phyloP scores from a whole-genome alignment of 2,888 invertebrate genomes.

The Mermis nigrescens region DNA sequence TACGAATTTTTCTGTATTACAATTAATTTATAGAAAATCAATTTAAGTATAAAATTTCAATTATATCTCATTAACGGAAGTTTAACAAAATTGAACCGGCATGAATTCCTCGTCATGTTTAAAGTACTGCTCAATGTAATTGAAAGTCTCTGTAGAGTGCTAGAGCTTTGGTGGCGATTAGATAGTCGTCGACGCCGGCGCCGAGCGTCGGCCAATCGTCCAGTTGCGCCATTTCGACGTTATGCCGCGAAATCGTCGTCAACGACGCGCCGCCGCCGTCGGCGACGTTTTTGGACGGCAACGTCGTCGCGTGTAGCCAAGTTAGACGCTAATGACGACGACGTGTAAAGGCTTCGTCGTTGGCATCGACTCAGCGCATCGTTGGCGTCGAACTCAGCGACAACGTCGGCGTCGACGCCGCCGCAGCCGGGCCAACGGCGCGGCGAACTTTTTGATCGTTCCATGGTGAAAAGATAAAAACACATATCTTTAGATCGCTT shows the following conservation, averaged over 20 bases:
- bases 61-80: too few species aligned
- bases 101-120: conserved; percentile 94
- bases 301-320: too few species aligned
- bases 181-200: conserved; percentile 30
- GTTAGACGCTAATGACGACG: not conserved
- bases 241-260: not conserved
- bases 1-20: too few species aligned
- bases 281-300: too few species aligned
- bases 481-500: too few species aligned
- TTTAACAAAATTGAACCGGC: conserved; percentile 47
- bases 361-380: too few species aligned
- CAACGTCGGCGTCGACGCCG: not conserved
- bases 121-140: conserved; percentile 92
- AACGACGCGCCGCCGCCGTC: not conserved
- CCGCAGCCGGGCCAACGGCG: not conserved
- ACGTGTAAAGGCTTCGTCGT: not conserved
- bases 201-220: not conserved
- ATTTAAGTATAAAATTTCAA: too few species aligned
- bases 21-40: too few species aligned
- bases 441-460: too few species aligned
- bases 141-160: conserved; percentile 77
- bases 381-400: not conserved
- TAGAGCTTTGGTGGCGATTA: conserved; percentile 72
- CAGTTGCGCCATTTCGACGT: not conserved
- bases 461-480: too few species aligned